Base-by-base conservation (phyloP, 2,888 invertebrate species). In the Alloplasta piceator region DNA sequence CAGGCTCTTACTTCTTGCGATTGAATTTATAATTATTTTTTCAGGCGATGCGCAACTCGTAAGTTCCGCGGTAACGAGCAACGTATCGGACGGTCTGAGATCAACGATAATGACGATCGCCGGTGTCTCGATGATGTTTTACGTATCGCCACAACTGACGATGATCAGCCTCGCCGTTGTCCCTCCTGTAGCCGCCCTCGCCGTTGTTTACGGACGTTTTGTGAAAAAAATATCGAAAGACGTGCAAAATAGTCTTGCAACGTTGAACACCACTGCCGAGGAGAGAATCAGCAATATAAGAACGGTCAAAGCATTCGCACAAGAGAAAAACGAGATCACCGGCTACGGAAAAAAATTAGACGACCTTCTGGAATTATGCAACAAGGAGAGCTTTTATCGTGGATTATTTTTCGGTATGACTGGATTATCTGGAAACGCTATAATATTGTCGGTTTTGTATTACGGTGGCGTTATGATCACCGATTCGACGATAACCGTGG, bases 111-210 rank as follows among this genome's bases (percentile, higher is more conserved):
- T 98, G 95, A 96, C 97, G 6, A 92, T 95, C 38, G 97, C 97
- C 56, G 98, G 98, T 0, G 95, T 98, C 48, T 96, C 96, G 38
- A 98, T 99, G 97, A 99, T 99, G 99, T 95, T 98, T 86, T 98
- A 97, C 92, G 97, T 98, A 91, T 99, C 98, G 0, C 96, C 98
- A 0, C 95, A 98, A 85, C 92, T 99, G 87, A 97, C 99, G 4
- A 89, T 97, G 63, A 95, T 98, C 63, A 97, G 98, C 26, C 92
- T 98, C 70, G 94, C 96, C 71, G 96, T 98, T 38, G 98, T 99
- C 16, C 98, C 99, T 0, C 97, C 98, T 0, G 95, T 99, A 66
- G 98, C 97, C 0, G 94, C 96, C 66, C 92, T 97, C 85, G 98
- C 98, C 16, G 95, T 97, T 5, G 89, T 96, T 12, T 97, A 97